phyloP scores from a whole-genome alignment of 2,888 invertebrate species.

The Holacanthella duospinosa region DNA sequence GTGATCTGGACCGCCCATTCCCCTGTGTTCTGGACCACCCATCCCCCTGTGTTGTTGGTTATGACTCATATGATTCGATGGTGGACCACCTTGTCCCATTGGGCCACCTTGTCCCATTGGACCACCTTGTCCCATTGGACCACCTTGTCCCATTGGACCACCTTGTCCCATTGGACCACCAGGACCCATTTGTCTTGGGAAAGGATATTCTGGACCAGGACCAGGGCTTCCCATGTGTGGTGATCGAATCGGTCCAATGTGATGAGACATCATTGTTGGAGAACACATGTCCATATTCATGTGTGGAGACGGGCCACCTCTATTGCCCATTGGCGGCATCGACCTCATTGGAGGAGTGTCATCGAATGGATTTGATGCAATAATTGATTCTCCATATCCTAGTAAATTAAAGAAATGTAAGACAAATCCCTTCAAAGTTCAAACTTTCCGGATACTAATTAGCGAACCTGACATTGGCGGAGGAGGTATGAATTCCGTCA shows the following conservation, averaged over 20 bases:
- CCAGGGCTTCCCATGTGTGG: conserved; percentile 39
- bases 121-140: conserved; percentile 50
- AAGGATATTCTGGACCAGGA: conserved; percentile 39
- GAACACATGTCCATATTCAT: conserved; percentile 20
- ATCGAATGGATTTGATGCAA: conserved; percentile 90
- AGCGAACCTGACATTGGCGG: conserved; percentile 55
- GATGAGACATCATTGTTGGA: conserved; percentile 15
- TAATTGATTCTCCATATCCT: conserved; percentile 78
- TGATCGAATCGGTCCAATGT: conserved; percentile 39
- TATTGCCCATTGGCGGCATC: conserved; percentile 36
- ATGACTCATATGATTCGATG: conserved; percentile 31
- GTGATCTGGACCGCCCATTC: conserved; percentile 40
- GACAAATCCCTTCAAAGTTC: conserved; percentile 3
- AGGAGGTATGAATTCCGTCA: conserved; percentile 70
- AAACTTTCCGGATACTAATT: background rate
- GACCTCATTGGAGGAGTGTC: conserved; percentile 54
- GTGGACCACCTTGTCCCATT: conserved; percentile 42
- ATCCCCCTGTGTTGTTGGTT: conserved; percentile 10
- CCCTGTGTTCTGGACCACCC: conserved; percentile 29
- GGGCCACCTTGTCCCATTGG: conserved; percentile 47
- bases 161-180: conserved; percentile 44
- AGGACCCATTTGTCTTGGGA: conserved; percentile 43
- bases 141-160: conserved; percentile 49
- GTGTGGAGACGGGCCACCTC: conserved; percentile 42
- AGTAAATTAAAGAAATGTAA: conserved; percentile 25